phyloP scores from a whole-genome alignment of 2,888 invertebrate species.

The Hedychridium roseum region DNA sequence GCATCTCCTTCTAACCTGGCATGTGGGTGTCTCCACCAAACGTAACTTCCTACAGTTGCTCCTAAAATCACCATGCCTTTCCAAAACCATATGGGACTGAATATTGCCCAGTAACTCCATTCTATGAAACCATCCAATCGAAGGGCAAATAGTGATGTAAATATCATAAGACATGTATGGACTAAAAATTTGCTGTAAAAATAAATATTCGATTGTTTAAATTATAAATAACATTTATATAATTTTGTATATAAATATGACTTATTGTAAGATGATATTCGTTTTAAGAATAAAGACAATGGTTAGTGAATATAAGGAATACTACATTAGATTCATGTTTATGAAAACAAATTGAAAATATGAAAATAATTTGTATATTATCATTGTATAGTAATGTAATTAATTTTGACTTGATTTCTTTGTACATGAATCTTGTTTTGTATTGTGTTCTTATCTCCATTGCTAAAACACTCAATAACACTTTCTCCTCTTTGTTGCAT shows the following conservation, averaged over 20 bases:
- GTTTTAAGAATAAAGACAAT: no score
- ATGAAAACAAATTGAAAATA: no score
- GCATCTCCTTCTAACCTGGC: slow-evolving; percentile 95
- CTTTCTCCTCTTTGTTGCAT: no score
- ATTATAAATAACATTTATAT: neutral
- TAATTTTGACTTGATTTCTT: no score
- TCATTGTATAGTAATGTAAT: no score
- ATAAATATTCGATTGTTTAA: slow-evolving; percentile 31
- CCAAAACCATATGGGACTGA: slow-evolving; percentile 98
- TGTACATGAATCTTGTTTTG: no score
- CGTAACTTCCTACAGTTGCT: slow-evolving; percentile 89
- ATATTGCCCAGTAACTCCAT: slow-evolving; percentile 97
- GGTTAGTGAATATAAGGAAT: no score
- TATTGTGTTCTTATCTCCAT: no score
- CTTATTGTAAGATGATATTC: neutral
- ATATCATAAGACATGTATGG: slow-evolving; percentile 89
- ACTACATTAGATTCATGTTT: no score
- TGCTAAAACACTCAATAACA: no score
- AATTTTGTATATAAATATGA: neutral
- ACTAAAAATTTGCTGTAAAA: slow-evolving; percentile 94
- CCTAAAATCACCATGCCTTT: slow-evolving; percentile 91
- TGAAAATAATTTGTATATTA: no score
- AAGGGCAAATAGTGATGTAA: slow-evolving; percentile 89
- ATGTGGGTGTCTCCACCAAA: slow-evolving; percentile 97
- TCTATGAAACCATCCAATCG: slow-evolving; percentile 86